Percentiles rank a stretch among this genome's conserved stretches.
These are phyloP conservation scores for Drosophila kikkawai DNA, from an alignment of 1,140 invertebrate species.

Conservation along the genomic window DNA sequence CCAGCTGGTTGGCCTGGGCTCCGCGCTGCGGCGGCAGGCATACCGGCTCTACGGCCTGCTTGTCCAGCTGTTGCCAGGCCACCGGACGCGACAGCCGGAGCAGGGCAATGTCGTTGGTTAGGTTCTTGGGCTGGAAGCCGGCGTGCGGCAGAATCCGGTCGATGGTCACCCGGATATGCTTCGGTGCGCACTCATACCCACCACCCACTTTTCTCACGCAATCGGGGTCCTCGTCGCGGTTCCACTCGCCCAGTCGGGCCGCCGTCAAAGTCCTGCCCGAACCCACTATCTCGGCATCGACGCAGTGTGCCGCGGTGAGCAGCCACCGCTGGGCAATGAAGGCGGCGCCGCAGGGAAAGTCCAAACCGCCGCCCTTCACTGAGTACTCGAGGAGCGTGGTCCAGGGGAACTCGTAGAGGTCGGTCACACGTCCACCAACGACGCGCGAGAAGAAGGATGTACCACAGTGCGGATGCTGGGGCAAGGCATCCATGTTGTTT, in stretches of 20 bases:
- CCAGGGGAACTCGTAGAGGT: conserved; percentile 68
- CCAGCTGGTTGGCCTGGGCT: conserved; percentile 79
- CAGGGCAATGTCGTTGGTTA: conserved; percentile 90
- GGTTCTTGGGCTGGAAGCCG: conserved; percentile 19
- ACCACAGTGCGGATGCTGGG: conserved; percentile 61
- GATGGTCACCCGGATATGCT: conserved; percentile 87
- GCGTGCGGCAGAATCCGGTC: conserved; percentile 72
- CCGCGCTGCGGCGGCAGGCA: conserved; percentile 88
- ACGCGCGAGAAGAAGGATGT: conserved; percentile 44
- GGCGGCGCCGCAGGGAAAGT: conserved; percentile 86
- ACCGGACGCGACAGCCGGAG: conserved; percentile 89
- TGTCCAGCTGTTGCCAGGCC: conserved; percentile 14
- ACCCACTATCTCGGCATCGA: conserved; percentile 85
- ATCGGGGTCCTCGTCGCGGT: conserved; percentile 63
- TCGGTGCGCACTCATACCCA: conserved; percentile 85
- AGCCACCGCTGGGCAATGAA: conserved; percentile 86
- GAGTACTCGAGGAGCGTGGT: conserved; percentile 63
- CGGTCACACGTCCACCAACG: conserved; percentile 40
- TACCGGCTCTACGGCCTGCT: conserved; percentile 87
- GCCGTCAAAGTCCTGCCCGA: conserved; percentile 81
- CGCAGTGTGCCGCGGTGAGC: conserved; percentile 87
- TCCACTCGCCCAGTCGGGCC: conserved; percentile 81
- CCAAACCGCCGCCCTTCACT: neutral
- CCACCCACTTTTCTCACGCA: conserved; percentile 52
- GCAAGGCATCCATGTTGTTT: conserved; percentile 29